Conservation (phyloP, 2,113 vertebrate species). For the Oreotragus oreotragus region DNA sequence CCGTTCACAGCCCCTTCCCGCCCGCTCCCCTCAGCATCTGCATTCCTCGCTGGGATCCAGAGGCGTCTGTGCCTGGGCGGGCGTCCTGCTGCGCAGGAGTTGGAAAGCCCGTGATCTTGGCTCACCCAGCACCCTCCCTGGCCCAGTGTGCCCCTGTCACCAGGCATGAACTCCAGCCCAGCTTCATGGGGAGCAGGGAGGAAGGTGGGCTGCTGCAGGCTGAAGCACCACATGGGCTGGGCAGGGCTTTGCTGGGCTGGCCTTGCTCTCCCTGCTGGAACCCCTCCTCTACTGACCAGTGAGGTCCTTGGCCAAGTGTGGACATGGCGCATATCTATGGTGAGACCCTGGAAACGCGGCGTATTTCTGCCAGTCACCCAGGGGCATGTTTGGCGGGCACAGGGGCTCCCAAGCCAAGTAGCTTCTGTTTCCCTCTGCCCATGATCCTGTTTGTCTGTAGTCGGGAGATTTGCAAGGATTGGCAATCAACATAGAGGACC, state of each 20-base stretch:
- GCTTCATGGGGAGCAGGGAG: constrained; percentile 16
- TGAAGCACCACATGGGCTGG: background rate
- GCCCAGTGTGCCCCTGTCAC: constrained; percentile 63
- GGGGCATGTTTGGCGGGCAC: constrained; percentile 42
- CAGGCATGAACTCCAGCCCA: background rate
- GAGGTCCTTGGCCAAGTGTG: constrained; percentile 13
- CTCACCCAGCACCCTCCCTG: constrained; percentile 54
- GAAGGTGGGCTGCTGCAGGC: constrained; percentile 16
- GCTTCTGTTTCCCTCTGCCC: constrained; percentile 32
- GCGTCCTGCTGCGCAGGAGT: background rate
- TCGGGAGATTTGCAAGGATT: background rate
- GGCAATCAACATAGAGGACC: background rate
- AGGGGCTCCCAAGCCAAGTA: constrained; percentile 34
- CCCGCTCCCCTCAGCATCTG: constrained; percentile 48
- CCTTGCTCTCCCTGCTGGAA: constrained; percentile 39
- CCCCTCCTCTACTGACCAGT: constrained; percentile 49
- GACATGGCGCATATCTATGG: background rate
- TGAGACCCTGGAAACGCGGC: background rate
- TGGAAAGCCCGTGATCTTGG: constrained; percentile 35
- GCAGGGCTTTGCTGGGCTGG: constrained; percentile 37
- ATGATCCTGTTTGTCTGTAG: background rate
- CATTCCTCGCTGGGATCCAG: constrained; percentile 69
- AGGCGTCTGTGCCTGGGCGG: constrained; percentile 69
- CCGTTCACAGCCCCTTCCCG: constrained; percentile 45
- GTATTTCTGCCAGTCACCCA: background rate